Percentiles rank a stretch among this genome's conserved stretches.
These are phyloP conservation scores for Axea sp. DNA, from an alignment of 2,888 invertebrate species.

Conservation along the genomic window DNA sequence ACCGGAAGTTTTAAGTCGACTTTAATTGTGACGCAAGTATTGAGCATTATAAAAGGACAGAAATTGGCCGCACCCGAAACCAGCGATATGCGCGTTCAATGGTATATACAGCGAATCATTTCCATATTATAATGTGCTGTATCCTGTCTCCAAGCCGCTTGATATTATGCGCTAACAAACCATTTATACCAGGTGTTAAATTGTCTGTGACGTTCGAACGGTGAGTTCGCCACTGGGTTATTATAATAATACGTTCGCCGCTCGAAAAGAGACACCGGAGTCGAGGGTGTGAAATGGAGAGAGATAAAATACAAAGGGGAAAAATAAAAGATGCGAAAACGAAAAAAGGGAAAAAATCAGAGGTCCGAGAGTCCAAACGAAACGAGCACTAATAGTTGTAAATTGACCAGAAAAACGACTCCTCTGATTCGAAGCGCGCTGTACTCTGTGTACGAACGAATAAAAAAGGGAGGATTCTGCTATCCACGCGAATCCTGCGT, in stretches of 20 bases:
- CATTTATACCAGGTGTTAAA: constrained; percentile 79
- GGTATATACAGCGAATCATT: constrained; percentile 69
- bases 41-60: constrained; percentile 72
- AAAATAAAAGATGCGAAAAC: constrained; percentile 26
- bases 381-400: constrained; percentile 71
- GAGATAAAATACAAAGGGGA: constrained; percentile 25
- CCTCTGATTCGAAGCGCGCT: constrained; percentile 54
- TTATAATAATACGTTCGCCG: constrained; percentile 51
- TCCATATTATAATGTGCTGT: constrained; percentile 78
- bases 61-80: constrained; percentile 76
- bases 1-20: constrained; percentile 50
- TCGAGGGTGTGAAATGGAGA: constrained; percentile 23
- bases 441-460: constrained; percentile 27
- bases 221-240: constrained; percentile 64
- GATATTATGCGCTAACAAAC: constrained; percentile 78
- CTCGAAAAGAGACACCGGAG: constrained; percentile 38
- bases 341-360: constrained; percentile 36
- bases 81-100: constrained; percentile 63
- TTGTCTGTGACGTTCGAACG: constrained; percentile 78
- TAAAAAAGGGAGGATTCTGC: constrained; percentile 42
- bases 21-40: constrained; percentile 53
- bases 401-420: constrained; percentile 73
- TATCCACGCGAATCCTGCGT: constrained; percentile 43
- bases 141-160: constrained; percentile 74
- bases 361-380: constrained; percentile 43